Evolutionary conservation across 2,113 vertebrate species (phyloP), one percentile per base, ranked within the genome.

Genomic region (Larimichthys polyactis): DNA sequence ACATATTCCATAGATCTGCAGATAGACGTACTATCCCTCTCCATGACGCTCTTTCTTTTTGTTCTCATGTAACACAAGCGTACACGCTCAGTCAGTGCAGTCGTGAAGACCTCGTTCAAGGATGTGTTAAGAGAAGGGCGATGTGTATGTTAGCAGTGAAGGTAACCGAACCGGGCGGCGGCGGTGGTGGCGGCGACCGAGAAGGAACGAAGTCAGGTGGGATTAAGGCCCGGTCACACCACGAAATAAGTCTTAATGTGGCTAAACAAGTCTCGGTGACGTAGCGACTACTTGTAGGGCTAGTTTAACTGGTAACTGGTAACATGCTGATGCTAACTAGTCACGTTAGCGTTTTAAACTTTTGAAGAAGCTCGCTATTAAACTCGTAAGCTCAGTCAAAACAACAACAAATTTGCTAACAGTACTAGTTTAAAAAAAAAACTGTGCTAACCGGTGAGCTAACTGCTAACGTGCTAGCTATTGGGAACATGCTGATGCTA

Each of bases 1-100:
- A 78, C 71, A 62, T 81, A 68, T 83, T 65, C 57, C 57, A 5
- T 72, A 85, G 71, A 78, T 49, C 49, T 75, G 64, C 87, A 86
- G 84, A 24, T 82, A 81, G 51, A 77, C 7, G 20, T 75, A 40
- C 65, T 32, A 19, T 72, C 62, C 58, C 48, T 63, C 36, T 72
- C 62, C 43, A 60, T 15, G 3, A 11, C 9, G 19, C 55, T 58
- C 58, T 71, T 71, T 49, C 78, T 85, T 69, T 64, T 43, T 36
- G 19, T 72, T 74, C 20, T 67, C 49, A 27, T 59, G 27, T 79
- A 74, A 75, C 70, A 57, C 75, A 60, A 29, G 60, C 16, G 16
- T 60, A 29, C 58, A 17, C 75, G 11, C 11, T 19, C 5, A 40
- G 44, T 59, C 5, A 40, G 44, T 59, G 43, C 36, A 10, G 27